Conservation (phyloP, 2,888 invertebrate species). For the Diarsia brunnea region DNA sequence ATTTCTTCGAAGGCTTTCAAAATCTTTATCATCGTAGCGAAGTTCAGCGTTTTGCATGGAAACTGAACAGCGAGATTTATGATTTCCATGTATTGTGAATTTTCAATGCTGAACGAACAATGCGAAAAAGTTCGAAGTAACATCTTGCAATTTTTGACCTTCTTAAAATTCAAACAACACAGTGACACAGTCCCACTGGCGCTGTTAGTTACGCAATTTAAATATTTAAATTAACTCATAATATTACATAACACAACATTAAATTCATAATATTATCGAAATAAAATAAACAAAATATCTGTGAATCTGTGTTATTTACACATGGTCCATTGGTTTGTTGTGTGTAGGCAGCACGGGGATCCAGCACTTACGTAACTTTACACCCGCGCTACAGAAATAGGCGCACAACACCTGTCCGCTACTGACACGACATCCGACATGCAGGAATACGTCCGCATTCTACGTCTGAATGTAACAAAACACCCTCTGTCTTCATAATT, state of each 20-base stretch:
- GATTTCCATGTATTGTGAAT: not conserved
- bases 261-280: slow-evolving; percentile 19
- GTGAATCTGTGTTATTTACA: slow-evolving; percentile 49
- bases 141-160: slow-evolving; percentile 5
- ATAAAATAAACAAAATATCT: slow-evolving; percentile 29
- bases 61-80: not conserved
- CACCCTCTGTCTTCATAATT: slow-evolving; percentile 55
- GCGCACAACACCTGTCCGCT: slow-evolving; percentile 73
- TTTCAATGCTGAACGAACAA: not conserved
- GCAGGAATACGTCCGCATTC: slow-evolving; percentile 71
- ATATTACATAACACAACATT: not conserved
- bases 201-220: slow-evolving; percentile 12
- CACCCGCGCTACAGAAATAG: slow-evolving; percentile 76
- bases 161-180: slow-evolving; percentile 8
- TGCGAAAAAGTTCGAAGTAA: not conserved
- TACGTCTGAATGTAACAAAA: slow-evolving; percentile 65
- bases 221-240: slow-evolving; percentile 28
- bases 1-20: not conserved
- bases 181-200: slow-evolving; percentile 24
- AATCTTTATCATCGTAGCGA: not conserved
- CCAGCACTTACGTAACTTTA: slow-evolving; percentile 66
- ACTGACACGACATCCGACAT: slow-evolving; percentile 65
- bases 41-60: not conserved
- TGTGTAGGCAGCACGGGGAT: slow-evolving; percentile 66
- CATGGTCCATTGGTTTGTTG: slow-evolving; percentile 61